These are phyloP conservation scores for Synodontis membranacea DNA, from an alignment of 2,113 vertebrate genomes.

Conservation along the genomic window DNA sequence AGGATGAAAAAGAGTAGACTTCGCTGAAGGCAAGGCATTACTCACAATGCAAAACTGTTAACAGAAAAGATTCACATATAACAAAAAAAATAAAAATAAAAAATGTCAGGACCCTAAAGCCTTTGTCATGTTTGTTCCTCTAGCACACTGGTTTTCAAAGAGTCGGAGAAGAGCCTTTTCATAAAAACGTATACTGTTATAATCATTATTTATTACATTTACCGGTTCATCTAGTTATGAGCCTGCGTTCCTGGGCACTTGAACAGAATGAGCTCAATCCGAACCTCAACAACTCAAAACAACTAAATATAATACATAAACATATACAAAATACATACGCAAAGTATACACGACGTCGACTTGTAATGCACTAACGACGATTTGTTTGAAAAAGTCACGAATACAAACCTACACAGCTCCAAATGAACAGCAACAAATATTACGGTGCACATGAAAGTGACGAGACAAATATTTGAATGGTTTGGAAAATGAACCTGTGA, in stretches of 20 bases:
- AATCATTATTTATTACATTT: neutral
- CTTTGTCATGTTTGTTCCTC: neutral
- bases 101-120: neutral
- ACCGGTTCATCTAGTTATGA: neutral
- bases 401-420: neutral
- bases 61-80: neutral
- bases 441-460: neutral
- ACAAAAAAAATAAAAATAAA: neutral
- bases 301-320: too few relatives aligned
- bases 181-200: too few relatives aligned
- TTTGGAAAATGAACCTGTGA: neutral
- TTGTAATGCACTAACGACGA: too few relatives aligned
- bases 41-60: neutral
- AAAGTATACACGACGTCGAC: too few relatives aligned
- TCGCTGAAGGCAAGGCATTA: neutral
- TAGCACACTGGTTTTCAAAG: neutral
- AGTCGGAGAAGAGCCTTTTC: too few relatives aligned
- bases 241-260: neutral
- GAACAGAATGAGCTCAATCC: neutral
- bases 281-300: neutral
- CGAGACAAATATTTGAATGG: neutral
- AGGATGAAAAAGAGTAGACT: constrained; percentile 24
- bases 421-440: neutral
- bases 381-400: neutral
- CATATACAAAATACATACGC: too few relatives aligned